Conservation (phyloP, 2,888 invertebrate species). For the Philhelius pedissequus region DNA sequence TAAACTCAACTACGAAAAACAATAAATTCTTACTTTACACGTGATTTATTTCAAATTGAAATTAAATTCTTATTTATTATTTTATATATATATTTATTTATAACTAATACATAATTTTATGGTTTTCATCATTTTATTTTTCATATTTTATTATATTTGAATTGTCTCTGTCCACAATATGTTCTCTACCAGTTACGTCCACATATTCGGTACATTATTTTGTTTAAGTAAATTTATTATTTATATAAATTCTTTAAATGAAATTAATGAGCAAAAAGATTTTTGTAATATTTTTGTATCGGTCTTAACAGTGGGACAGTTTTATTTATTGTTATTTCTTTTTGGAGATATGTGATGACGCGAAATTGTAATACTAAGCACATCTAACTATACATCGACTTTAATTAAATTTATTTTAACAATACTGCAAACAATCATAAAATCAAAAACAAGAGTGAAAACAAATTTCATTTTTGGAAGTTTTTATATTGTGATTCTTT, state of each 20-base stretch:
- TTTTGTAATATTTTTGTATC: background rate
- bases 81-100: conserved; percentile 47
- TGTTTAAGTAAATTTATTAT: conserved; percentile 2
- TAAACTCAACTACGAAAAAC: background rate
- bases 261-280: conserved; percentile 13
- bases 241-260: conserved; percentile 12
- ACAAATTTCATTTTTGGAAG: background rate
- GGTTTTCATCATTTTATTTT: conserved; percentile 24
- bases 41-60: conserved; percentile 63
- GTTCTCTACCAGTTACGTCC: conserved; percentile 21
- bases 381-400: conserved; percentile 46
- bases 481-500: background rate
- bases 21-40: conserved; percentile 31
- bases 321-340: background rate
- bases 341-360: conserved; percentile 57
- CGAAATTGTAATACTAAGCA: conserved; percentile 53
- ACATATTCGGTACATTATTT: conserved; percentile 37
- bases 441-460: background rate
- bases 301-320: conserved; percentile 24
- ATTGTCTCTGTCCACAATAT: conserved; percentile 28
- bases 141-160: conserved; percentile 10
- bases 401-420: conserved; percentile 17
- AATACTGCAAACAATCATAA: conserved; percentile 29
- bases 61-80: conserved; percentile 53
- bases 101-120: conserved; percentile 58